Base-by-base conservation (phyloP, 1,140 invertebrate genomes). In the Samia ricini region DNA sequence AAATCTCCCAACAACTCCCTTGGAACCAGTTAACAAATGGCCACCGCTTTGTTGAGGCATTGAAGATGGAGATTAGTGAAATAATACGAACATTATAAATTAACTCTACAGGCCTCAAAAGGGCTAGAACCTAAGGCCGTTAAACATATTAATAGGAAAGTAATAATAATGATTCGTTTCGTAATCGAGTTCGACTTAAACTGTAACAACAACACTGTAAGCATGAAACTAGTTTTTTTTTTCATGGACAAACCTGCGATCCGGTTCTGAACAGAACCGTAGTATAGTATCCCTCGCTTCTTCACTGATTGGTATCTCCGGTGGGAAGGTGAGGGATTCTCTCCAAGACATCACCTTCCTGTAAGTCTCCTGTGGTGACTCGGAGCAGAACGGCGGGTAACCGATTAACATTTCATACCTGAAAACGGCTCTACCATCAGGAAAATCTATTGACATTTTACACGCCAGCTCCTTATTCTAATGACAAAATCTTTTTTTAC, bases 261-360 rank as follows among this genome's bases (percentile, higher is more conserved):
- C 98, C 24, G 96, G 93, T 91, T 99, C 98, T 83, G 97, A 98
- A 89, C 98, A 99, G 91, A 99, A 99, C 80, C 95, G 94, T 64
- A 96, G 90, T 72, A 97, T 96, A 62, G 95, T 96, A 78, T 97
- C 95, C 83, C 95, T 94, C 61, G 96, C 96, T 85, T 97, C 96
- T 91, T 98, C 97, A 63, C 97, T 99, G 79, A 99, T 99, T 61
- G 99, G 99, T 72, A 99, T 97, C 93, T 99, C 99, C 1, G 98
- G 98, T 8, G 99, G 99, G 89, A 99, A 99, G 23, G 98, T 95
- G 50, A 99, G 92, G 1, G 98, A 99, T 80, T 99, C 98, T 67
- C 97, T 93, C 99, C 99, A 99, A 83, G 98, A 99, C 97, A 99
- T 99, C 55, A 99, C 98, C 93, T 99, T 99, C 58, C 97, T 94